Evolutionary conservation across 2,888 invertebrate species (phyloP), one percentile per base, ranked within the genome.

Genomic region (Lordiphosa fenestrarum): DNA sequence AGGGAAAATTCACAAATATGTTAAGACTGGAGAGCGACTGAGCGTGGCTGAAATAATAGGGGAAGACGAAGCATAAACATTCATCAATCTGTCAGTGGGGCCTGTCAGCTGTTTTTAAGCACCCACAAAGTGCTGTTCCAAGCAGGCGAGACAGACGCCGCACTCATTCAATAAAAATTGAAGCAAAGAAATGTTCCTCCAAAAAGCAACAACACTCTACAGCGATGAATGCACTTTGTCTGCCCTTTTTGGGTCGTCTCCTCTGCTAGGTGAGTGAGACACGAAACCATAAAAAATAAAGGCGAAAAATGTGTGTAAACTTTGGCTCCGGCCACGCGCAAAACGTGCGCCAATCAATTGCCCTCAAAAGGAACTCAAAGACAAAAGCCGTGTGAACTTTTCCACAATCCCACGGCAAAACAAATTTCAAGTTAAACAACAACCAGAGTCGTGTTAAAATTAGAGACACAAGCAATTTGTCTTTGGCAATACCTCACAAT

Each of bases 41-140:
- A 42, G 36, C 19, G 12, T 23, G 39, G 73, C 64, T 68, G 64
- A 68, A 72, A 57, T 54, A 74, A 71, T 62, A 58, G 69, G 53
- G 55, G 60, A 62, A 56, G 59, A 61, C 47, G 21, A 42, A 66
- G 66, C 69, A 73, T 65, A 74, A 78, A 73, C 86, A 85, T 85
- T 74, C 86, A 85, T 85, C 85, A 85, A 85, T 78, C 73, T 84
- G 81, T 86, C 86, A 84, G 83, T 73, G 67, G 71, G 71, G 80
- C 69, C 84, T 85, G 84, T 85, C 85, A 86, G 84, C 86, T 78
- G 76, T 78, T 86, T 30, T 83, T 83, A 85, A 85, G 85, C 86
- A 81, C 83, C 86, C 84, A 71, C 85, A 85, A 86, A 86, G 85
- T 85, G 86, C 73, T 81, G 73, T 68, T 56, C 50, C 37, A 46